A percentile compares a stretch with the other conserved stretches of the same genome.
Evolutionary conservation across 2,888 invertebrate species (phyloP).

Genomic region (Metacarcinus magister): DNA sequence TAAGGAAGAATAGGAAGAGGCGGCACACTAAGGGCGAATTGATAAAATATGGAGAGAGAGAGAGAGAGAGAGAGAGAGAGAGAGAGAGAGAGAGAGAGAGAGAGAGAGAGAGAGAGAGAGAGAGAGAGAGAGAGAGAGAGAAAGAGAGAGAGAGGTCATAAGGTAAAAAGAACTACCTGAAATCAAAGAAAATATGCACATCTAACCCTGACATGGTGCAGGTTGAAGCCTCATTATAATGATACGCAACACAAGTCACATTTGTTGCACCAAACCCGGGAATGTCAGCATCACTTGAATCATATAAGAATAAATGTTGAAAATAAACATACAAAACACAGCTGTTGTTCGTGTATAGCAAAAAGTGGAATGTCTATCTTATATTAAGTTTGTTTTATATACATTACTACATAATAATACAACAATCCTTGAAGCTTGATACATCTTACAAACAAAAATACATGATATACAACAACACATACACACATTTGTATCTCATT

Average conservation of each 20-base stretch:
- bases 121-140: background rate
- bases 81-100: background rate
- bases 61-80: background rate
- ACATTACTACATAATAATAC: background rate
- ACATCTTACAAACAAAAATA: background rate
- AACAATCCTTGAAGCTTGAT: background rate
- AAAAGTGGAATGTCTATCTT: background rate
- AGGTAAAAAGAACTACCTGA: background rate
- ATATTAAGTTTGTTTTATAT: too few species aligned
- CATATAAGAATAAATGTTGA: background rate
- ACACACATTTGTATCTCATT: background rate
- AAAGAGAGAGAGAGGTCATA: background rate
- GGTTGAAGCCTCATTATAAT: background rate
- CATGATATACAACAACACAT: background rate
- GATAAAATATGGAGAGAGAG: background rate
- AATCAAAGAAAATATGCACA: background rate
- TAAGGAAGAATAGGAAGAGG: background rate
- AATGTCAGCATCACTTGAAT: background rate
- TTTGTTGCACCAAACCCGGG: background rate
- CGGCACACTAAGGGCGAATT: background rate
- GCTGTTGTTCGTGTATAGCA: background rate
- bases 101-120: background rate
- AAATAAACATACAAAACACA: background rate
- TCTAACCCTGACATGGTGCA: background rate
- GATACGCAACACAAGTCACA: background rate